These are phyloP conservation scores for Xanthia togata DNA, from an alignment of 2,888 invertebrate genomes.

Conservation along the genomic window DNA sequence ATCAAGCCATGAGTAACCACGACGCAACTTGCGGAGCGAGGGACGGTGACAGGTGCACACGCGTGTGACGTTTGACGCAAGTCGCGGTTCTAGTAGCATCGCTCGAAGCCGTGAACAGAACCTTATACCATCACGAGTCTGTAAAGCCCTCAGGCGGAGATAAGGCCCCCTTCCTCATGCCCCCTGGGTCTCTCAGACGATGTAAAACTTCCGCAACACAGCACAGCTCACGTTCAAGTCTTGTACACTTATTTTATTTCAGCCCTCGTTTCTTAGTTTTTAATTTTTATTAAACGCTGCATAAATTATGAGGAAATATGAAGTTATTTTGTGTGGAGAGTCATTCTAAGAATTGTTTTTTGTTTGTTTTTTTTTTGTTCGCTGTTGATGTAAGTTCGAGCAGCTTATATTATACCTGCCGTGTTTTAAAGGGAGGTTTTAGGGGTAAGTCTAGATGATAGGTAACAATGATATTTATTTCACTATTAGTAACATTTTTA, in stretches of 20 bases:
- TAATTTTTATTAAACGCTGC: neutral
- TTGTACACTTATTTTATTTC: constrained; percentile 20
- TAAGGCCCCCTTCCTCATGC: constrained; percentile 30
- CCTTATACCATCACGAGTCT: constrained; percentile 34
- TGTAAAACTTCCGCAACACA: constrained; percentile 51
- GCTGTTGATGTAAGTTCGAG: neutral
- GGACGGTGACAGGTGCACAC: neutral
- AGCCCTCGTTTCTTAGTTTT: neutral
- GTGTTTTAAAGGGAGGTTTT: neutral
- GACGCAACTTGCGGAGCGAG: neutral
- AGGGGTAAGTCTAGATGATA: neutral
- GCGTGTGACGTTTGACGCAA: neutral
- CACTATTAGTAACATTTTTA: neutral
- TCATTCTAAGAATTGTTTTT: neutral
- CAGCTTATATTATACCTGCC: neutral
- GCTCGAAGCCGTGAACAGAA: neutral
- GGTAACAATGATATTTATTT: neutral
- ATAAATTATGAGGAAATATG: constrained; percentile 18
- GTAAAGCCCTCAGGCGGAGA: constrained; percentile 52
- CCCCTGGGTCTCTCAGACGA: constrained; percentile 1
- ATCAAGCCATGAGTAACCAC: neutral
- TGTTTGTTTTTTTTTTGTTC: neutral
- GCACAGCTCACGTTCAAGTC: constrained; percentile 38
- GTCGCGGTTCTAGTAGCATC: no score
- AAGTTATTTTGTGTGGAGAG: neutral